Base-by-base conservation (phyloP, 1,140 invertebrate species). In the Lordiphosa stackelbergi region DNA sequence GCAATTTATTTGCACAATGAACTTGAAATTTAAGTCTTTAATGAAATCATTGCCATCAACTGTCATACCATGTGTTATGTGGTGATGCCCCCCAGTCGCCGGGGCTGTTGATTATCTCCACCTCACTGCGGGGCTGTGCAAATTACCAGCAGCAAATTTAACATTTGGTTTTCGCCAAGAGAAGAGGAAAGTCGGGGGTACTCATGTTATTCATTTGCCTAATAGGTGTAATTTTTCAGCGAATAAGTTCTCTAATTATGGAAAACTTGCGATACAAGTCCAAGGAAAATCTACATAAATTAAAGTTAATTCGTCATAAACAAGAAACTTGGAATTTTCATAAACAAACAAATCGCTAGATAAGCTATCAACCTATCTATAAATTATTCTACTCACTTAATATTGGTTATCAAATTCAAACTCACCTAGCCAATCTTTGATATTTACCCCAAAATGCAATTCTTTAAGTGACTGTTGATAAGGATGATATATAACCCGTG, bases 11-110 rank as follows among this genome's bases (percentile, higher is more conserved):
- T 53, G 37, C n/a, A 42, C n/a, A 13, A 66, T 81, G 77, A 83
- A 81, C 77, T 81, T 81, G 77, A 77, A 81, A 81, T 81, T 81
- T 69, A 81, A 81, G 75, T 77, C 54, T 69, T 77, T 77, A 83
- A 81, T 81, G 68, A 84, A 81, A 83, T 83, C 72, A 81, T 72
- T 77, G 75, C 77, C 75, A 63, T 51, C 40, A 54, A 52, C 49
- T 43, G 41, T 53, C 55, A 53, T 41, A 34, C 48, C 51, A 48
- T 58, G 52, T 74, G 72, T 66, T 66, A 61, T 43, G 40, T 35
- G 46, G 5, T 24, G 16, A 31, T 41, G 42, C 28, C 28, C 28
- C 28, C 7, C 28, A 31, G 7, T 8, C 7, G 28, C 28, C 28
- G 28, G 5, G 28, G 28, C 28, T 31, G 28, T 31, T 31, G 61